These are phyloP conservation scores for Cyprinella venusta DNA, from an alignment of 2,797 vertebrate species.

Conservation along the genomic window DNA sequence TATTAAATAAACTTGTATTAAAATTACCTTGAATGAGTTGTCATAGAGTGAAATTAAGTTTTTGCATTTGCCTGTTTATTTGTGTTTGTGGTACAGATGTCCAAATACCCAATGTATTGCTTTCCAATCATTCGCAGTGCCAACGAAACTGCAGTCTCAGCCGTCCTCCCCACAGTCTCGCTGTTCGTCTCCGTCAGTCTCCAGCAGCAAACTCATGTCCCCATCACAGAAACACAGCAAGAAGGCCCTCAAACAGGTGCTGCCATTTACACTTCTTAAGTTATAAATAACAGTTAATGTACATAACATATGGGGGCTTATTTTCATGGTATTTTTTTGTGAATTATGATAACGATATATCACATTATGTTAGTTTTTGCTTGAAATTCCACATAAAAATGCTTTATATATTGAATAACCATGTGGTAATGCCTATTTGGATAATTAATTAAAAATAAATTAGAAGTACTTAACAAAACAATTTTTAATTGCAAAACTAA, in stretches of 20 bases:
- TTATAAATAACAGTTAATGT: not conserved
- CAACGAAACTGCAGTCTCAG: constrained; percentile 88
- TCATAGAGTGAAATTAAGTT: not conserved
- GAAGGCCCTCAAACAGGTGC: constrained; percentile 92
- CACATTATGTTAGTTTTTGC: not conserved
- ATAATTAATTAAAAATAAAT: not conserved
- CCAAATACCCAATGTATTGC: not conserved
- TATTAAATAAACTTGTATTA: not conserved
- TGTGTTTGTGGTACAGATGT: constrained; percentile 51
- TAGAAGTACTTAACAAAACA: not conserved
- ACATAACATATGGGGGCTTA: not conserved
- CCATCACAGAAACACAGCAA: constrained; percentile 99
- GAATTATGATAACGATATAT: not conserved
- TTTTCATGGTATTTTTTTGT: not conserved
- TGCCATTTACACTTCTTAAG: constrained; percentile 27
- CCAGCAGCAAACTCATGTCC: constrained; percentile 90
- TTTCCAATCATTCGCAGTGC: constrained; percentile 71
- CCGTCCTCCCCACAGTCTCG: constrained; percentile 90
- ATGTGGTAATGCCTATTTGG: not conserved
- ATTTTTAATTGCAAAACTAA: not conserved
- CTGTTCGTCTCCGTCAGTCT: constrained; percentile 89
- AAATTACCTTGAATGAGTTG: constrained; percentile 22
- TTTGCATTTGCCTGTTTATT: constrained; percentile 20
- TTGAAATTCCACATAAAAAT: not conserved
- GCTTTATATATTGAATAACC: not conserved